Evolutionary conservation across 53 echinoderm and acorn worm species (phyloP).

Genomic region (Apostichopus leukothele): DNA sequence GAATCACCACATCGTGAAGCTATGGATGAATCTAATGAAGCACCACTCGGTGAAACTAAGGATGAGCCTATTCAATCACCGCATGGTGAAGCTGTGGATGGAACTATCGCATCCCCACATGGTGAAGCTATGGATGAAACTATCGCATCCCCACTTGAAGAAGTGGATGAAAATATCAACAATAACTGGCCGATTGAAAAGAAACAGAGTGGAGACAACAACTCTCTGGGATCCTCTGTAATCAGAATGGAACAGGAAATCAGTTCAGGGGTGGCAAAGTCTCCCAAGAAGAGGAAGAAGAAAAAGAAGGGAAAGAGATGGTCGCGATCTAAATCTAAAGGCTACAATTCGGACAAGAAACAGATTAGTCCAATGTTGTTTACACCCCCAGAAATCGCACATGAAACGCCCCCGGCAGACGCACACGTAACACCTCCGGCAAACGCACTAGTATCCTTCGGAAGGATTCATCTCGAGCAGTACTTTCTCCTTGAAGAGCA

Average conservation of each 20-base stretch:
- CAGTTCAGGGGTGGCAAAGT: background rate
- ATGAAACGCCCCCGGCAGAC: background rate
- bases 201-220: background rate
- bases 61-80: too few relatives aligned
- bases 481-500: slow-evolving; percentile 64
- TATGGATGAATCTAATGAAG: too few relatives aligned
- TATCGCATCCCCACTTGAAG: background rate
- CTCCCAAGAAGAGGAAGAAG: slow-evolving; percentile 15
- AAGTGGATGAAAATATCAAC: background rate
- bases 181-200: background rate
- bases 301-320: slow-evolving; percentile 28
- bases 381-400: background rate
- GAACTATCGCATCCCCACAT: too few relatives aligned
- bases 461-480: slow-evolving; percentile 61
- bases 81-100: too few relatives aligned
- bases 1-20: too few relatives aligned
- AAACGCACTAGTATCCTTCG: background rate
- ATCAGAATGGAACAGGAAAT: background rate
- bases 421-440: background rate
- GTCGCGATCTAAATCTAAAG: slow-evolving; percentile 6
- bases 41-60: too few relatives aligned
- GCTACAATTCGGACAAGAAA: background rate
- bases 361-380: background rate
- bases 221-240: background rate
- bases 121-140: too few relatives aligned